A percentile compares a stretch with the other conserved stretches of the same genome.
These are phyloP conservation scores for Mustela nigripes DNA, from an alignment of 2,113 vertebrate genomes.

Conservation along the genomic window DNA sequence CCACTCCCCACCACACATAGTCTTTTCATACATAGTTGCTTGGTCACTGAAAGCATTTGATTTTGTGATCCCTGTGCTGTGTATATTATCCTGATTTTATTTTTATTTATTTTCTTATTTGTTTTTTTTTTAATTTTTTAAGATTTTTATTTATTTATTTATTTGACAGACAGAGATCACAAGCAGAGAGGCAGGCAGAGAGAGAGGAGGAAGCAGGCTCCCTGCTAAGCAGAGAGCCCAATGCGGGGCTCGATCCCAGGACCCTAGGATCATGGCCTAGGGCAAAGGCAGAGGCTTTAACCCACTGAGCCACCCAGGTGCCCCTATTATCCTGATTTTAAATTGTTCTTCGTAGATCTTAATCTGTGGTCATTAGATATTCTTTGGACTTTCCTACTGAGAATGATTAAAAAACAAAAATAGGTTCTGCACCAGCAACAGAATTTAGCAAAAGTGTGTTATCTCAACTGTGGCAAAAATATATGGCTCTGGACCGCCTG, in stretches of 20 bases:
- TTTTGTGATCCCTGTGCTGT: background rate
- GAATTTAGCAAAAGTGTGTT: slow-evolving; percentile 7
- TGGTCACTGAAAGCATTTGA: background rate
- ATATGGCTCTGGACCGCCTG: background rate
- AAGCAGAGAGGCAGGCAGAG: too few relatives aligned
- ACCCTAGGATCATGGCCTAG: too few relatives aligned
- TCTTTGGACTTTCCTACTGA: background rate
- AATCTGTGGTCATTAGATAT: background rate
- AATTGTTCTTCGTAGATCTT: background rate
- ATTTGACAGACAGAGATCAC: too few relatives aligned
- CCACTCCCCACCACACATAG: background rate
- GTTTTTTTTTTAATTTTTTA: too few relatives aligned
- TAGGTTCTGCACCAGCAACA: background rate
- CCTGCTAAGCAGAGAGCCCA: too few relatives aligned
- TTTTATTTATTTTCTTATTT: too few relatives aligned
- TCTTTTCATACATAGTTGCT: background rate
- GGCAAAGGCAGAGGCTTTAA: too few relatives aligned
- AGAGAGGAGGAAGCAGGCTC: too few relatives aligned
- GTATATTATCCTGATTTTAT: background rate
- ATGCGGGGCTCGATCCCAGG: too few relatives aligned
- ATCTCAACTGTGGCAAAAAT: background rate
- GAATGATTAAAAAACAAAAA: slow-evolving; percentile 6
- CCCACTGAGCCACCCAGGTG: too few relatives aligned
- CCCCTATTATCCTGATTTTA: background rate
- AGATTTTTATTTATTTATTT: too few relatives aligned